These are phyloP conservation scores for Papilio elwesi DNA, from an alignment of 2,888 invertebrate species.

Conservation along the genomic window DNA sequence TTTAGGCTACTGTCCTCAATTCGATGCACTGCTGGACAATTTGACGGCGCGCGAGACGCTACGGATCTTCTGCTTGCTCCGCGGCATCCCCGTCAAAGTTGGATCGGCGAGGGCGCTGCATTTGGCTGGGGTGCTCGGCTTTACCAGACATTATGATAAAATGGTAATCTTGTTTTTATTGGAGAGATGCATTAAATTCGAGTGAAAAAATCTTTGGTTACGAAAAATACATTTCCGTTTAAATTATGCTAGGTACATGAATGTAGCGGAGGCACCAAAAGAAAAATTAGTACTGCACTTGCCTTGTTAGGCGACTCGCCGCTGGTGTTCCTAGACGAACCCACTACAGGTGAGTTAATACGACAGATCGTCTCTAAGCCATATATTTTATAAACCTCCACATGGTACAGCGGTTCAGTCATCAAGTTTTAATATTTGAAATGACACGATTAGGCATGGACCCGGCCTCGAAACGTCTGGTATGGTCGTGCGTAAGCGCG, in stretches of 20 bases:
- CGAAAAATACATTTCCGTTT: not conserved
- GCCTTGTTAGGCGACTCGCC: slow-evolving; percentile 88
- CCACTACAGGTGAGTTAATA: slow-evolving; percentile 80
- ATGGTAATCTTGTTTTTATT: slow-evolving; percentile 56
- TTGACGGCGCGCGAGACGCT: slow-evolving; percentile 88
- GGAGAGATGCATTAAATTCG: not conserved
- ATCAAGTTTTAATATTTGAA: too few relatives aligned
- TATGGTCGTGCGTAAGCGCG: slow-evolving; percentile 88
- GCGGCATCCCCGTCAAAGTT: slow-evolving; percentile 83
- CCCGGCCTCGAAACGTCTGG: slow-evolving; percentile 90
- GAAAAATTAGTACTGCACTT: slow-evolving; percentile 90
- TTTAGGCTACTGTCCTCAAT: slow-evolving; percentile 89
- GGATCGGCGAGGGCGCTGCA: slow-evolving; percentile 73
- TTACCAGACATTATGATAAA: slow-evolving; percentile 85
- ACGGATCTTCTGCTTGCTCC: slow-evolving; percentile 86
- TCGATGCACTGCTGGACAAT: slow-evolving; percentile 88
- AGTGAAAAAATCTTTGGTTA: not conserved
- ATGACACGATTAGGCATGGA: slow-evolving; percentile 87
- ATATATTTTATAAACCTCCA: too few relatives aligned
- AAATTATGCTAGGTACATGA: slow-evolving; percentile 69
- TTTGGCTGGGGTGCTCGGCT: slow-evolving; percentile 84
- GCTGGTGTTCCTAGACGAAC: slow-evolving; percentile 88
- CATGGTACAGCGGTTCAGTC: too few relatives aligned
- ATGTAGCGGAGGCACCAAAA: slow-evolving; percentile 90
- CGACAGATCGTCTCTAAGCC: too few relatives aligned